phyloP scores from a whole-genome alignment of 2,888 invertebrate species.

The Brenthis daphne region DNA sequence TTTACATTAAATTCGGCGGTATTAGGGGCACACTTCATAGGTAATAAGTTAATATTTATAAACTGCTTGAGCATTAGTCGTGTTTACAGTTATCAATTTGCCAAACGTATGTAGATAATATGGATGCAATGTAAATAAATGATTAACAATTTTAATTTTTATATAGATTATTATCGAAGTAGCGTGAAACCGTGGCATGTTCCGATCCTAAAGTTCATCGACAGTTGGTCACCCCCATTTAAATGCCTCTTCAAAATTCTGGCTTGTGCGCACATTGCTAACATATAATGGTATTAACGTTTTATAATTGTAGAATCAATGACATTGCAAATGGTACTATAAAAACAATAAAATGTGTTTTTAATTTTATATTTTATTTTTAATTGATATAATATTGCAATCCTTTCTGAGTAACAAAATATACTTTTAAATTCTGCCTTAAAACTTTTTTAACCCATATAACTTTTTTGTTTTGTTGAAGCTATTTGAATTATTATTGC shows the following conservation, averaged over 20 bases:
- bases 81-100: slow-evolving; percentile 16
- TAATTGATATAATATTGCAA: background rate
- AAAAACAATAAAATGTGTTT: background rate
- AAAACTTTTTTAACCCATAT: background rate
- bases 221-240: slow-evolving; percentile 82
- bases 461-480: background rate
- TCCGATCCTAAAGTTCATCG: slow-evolving; percentile 72
- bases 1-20: too few relatives aligned
- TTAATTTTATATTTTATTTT: background rate
- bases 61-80: background rate
- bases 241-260: slow-evolving; percentile 78
- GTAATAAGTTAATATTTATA: background rate
- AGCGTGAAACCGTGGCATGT: slow-evolving; percentile 74
- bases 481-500: slow-evolving; percentile 14
- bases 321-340: background rate
- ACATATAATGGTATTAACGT: slow-evolving; percentile 63
- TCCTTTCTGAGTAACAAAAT: background rate
- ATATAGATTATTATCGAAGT: slow-evolving; percentile 77
- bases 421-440: background rate
- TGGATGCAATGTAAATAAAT: slow-evolving; percentile 65
- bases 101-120: slow-evolving; percentile 15
- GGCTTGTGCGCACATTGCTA: slow-evolving; percentile 76
- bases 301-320: slow-evolving; percentile 60
- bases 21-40: background rate
- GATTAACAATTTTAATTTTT: slow-evolving; percentile 73